Evolutionary conservation across 1,140 invertebrate genomes (phyloP).

Genomic region (Megalonaias nervosa): DNA sequence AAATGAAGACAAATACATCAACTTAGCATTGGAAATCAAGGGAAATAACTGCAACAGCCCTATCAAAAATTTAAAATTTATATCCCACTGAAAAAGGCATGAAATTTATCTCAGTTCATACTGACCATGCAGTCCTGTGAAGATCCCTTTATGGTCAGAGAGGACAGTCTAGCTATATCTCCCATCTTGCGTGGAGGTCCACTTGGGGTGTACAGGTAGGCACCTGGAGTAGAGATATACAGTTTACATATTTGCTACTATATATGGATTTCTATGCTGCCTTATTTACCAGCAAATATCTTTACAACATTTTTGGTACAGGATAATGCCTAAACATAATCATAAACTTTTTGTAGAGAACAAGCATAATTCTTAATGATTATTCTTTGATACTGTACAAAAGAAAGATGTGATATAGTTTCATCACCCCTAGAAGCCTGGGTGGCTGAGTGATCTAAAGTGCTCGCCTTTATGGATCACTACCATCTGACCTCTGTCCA

Average conservation of each 20-base stretch:
- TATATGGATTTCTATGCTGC: too few species aligned
- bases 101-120: background rate
- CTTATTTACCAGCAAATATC: too few species aligned
- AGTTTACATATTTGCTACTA: too few species aligned
- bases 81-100: background rate
- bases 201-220: constrained; percentile 61
- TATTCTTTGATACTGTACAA: background rate
- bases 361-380: background rate
- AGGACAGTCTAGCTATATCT: constrained; percentile 45
- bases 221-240: constrained; percentile 38
- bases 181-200: constrained; percentile 47
- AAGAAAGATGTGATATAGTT: too few species aligned
- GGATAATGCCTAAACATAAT: background rate
- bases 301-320: too few species aligned
- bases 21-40: background rate
- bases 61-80: background rate
- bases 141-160: constrained; percentile 43
- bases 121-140: constrained; percentile 45
- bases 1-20: too few species aligned
- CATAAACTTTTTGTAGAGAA: background rate
- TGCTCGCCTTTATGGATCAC: too few species aligned
- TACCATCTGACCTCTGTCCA: too few species aligned
- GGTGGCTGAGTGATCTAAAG: too few species aligned
- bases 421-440: too few species aligned
- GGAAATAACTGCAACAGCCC: background rate